phyloP scores from a whole-genome alignment of 1,140 invertebrate species.

The Heliconius melpomene region DNA sequence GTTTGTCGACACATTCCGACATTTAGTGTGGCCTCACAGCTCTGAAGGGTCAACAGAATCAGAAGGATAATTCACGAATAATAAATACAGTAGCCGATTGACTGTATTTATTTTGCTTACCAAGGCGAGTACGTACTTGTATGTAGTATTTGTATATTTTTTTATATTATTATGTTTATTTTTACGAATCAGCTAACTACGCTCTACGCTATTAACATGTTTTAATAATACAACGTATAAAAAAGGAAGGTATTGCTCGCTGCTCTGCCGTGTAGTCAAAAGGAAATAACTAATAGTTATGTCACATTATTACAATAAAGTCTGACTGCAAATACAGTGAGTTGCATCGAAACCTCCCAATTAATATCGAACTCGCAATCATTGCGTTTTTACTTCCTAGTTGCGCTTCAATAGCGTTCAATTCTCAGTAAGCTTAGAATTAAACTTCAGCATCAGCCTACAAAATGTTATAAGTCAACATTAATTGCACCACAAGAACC shows the following conservation, averaged over 20 bases:
- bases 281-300: no score
- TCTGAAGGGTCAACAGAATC: slow-evolving; percentile 27
- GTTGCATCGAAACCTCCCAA: neutral
- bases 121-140: neutral
- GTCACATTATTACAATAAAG: no score
- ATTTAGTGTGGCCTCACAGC: slow-evolving; percentile 41
- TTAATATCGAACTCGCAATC: neutral
- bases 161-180: neutral
- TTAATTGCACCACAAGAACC: slow-evolving; percentile 8
- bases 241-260: no score
- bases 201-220: no score
- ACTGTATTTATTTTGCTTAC: slow-evolving; percentile 1
- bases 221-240: no score
- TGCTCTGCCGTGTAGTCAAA: no score
- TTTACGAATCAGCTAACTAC: no score
- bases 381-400: neutral
- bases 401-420: neutral
- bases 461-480: neutral
- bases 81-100: slow-evolving; percentile 7
- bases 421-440: neutral
- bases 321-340: no score
- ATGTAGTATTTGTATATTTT: neutral
- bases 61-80: slow-evolving; percentile 30
- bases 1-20: slow-evolving; percentile 49
- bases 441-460: neutral